A percentile compares a stretch with the other conserved stretches of the same genome.
Conservation (phyloP, 1,140 invertebrate genomes). For the Lordiphosa collinella region DNA sequence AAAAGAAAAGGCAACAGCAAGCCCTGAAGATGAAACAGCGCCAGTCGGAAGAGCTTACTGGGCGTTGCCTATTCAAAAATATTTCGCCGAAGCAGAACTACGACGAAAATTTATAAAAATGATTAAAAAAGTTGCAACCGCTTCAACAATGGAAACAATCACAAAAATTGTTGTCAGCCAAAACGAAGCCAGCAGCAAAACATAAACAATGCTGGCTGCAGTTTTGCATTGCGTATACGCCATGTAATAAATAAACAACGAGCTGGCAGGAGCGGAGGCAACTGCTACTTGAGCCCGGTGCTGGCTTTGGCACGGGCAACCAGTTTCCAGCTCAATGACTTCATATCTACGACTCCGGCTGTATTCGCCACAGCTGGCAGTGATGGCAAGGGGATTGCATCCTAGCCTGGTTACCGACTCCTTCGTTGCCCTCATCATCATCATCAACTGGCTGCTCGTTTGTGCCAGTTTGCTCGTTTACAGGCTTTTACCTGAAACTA, state of each 20-base stretch:
- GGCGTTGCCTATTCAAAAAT: conserved; percentile 39
- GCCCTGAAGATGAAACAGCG: conserved; percentile 24
- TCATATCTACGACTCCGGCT: conserved; percentile 60
- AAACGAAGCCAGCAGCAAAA: conserved; percentile 28
- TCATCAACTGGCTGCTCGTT: conserved; percentile 55
- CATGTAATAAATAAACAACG: conserved; percentile 60
- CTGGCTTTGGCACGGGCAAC: conserved; percentile 59
- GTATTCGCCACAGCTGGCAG: conserved; percentile 65
- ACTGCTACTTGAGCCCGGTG: conserved; percentile 46
- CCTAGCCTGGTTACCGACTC: conserved; percentile 13
- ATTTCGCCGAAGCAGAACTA: conserved; percentile 5
- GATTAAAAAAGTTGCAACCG: conserved; percentile 64
- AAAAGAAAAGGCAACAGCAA: conserved; percentile 56
- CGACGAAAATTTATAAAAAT: conserved; percentile 61
- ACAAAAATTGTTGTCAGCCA: conserved; percentile 40
- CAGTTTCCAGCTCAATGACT: conserved; percentile 71
- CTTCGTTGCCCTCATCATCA: conserved; percentile 20
- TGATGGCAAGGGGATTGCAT: conserved; percentile 34
- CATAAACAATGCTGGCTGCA: conserved; percentile 37
- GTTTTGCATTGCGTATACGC: conserved; percentile 69
- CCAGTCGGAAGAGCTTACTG: conserved; percentile 36
- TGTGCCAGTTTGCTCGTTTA: conserved; percentile 73
- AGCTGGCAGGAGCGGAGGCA: conserved; percentile 16
- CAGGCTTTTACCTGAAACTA: conserved; percentile 76
- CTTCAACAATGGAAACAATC: conserved; percentile 64